Conservation (phyloP, 2,888 invertebrate genomes). For the Brenthis daphne region DNA sequence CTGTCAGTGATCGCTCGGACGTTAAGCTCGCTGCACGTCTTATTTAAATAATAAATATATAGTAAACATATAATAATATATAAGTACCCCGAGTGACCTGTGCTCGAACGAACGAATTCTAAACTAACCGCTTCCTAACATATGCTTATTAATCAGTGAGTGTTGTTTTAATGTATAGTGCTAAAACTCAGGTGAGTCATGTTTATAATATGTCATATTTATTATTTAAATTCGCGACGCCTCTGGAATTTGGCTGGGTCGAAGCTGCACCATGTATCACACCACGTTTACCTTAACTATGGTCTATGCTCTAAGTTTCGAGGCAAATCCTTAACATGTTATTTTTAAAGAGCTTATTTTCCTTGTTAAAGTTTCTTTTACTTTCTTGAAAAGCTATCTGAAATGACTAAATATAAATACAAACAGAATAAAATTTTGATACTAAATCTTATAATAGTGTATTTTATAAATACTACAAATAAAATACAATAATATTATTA, state of each 20-base stretch:
- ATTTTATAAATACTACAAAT: too few species aligned
- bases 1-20: conserved; percentile 70
- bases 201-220: conserved; percentile 25
- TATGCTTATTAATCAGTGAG: neutral
- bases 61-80: conserved; percentile 40
- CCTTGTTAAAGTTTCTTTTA: too few species aligned
- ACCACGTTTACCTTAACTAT: too few species aligned
- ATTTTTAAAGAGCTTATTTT: too few species aligned
- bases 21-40: conserved; percentile 58
- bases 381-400: too few species aligned
- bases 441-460: too few species aligned
- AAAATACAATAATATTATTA: too few species aligned
- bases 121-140: conserved; percentile 4
- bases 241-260: conserved; percentile 26
- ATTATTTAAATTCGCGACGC: conserved; percentile 32
- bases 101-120: conserved; percentile 63
- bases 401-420: too few species aligned
- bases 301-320: too few species aligned
- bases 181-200: conserved; percentile 60
- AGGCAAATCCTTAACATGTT: neutral
- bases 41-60: conserved; percentile 51
- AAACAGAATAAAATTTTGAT: too few species aligned
- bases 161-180: conserved; percentile 25
- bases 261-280: neutral
- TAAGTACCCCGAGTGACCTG: conserved; percentile 70